phyloP scores from a whole-genome alignment of 2,888 invertebrate genomes.

The Byasa hedistus region DNA sequence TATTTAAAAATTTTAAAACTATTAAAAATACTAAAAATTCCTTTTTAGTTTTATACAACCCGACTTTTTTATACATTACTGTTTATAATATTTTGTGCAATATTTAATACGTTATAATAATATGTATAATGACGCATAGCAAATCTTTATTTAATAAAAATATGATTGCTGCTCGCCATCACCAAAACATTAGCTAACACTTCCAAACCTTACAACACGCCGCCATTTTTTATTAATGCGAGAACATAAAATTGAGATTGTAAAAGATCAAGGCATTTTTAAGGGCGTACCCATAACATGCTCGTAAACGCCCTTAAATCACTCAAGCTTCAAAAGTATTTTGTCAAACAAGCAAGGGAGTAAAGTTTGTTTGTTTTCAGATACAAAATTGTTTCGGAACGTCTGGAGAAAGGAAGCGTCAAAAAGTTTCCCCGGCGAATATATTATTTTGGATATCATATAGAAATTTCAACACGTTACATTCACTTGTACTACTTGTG shows the following conservation, averaged over 20 bases:
- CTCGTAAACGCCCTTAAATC: conserved; percentile 30
- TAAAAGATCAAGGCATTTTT: conserved; percentile 22
- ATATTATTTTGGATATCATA: conserved; percentile 24
- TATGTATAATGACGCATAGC: too few species aligned
- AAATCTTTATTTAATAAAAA: too few species aligned
- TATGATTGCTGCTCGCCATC: too few species aligned
- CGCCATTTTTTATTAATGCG: conserved; percentile 51
- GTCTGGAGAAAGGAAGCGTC: conserved; percentile 29
- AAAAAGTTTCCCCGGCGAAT: conserved; percentile 24
- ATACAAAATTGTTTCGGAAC: conserved; percentile 44
- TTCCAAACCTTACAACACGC: conserved; percentile 25
- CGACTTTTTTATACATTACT: too few species aligned
- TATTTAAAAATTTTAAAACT: too few species aligned
- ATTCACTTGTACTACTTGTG: background rate
- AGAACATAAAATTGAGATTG: conserved; percentile 38
- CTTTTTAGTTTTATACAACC: too few species aligned
- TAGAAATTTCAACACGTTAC: conserved; percentile 5
- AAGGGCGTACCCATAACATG: conserved; percentile 29
- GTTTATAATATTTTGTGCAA: too few species aligned
- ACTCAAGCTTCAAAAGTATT: conserved; percentile 34
- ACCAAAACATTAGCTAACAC: background rate
- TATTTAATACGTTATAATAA: too few species aligned
- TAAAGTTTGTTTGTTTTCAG: conserved; percentile 48
- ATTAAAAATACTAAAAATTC: too few species aligned
- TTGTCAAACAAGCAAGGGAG: conserved; percentile 42